phyloP scores from a whole-genome alignment of 1,140 invertebrate genomes.

The Oncopeltus fasciatus region DNA sequence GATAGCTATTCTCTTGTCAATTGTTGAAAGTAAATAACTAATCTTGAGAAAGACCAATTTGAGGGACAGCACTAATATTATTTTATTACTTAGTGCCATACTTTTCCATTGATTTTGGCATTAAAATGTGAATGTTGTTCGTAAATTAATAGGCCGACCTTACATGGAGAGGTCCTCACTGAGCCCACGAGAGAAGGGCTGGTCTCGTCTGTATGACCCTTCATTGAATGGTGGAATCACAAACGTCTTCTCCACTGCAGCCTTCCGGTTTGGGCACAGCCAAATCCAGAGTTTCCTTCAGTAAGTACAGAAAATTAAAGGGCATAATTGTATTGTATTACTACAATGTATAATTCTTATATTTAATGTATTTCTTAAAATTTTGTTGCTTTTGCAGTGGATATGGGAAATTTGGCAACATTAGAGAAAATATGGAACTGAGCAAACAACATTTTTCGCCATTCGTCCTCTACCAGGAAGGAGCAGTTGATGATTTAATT shows the following conservation, averaged over 20 bases:
- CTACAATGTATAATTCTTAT: no score
- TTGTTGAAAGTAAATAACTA: no score
- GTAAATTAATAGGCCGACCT: constrained; percentile 28
- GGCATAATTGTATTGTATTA: background rate
- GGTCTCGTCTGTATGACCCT: constrained; percentile 39
- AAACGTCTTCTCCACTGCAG: constrained; percentile 49
- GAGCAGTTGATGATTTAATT: constrained; percentile 35
- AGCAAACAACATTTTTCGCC: constrained; percentile 37
- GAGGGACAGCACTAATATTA: no score
- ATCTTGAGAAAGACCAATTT: no score
- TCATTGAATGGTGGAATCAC: constrained; percentile 41
- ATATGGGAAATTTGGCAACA: constrained; percentile 32
- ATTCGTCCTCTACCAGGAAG: constrained; percentile 34
- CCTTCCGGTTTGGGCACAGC: constrained; percentile 47
- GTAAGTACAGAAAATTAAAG: constrained; percentile 27
- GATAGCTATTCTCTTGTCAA: no score
- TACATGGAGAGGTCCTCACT: constrained; percentile 34
- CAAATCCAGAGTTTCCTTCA: constrained; percentile 37
- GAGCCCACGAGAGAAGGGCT: constrained; percentile 30
- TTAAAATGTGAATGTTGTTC: no score
- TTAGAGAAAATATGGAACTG: constrained; percentile 36
- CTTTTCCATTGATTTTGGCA: no score
- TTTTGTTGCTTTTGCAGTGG: constrained; percentile 24
- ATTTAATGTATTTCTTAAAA: background rate
- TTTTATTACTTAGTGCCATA: no score